Conservation (phyloP, 2,888 invertebrate species). For the Horisme vitalbata region DNA sequence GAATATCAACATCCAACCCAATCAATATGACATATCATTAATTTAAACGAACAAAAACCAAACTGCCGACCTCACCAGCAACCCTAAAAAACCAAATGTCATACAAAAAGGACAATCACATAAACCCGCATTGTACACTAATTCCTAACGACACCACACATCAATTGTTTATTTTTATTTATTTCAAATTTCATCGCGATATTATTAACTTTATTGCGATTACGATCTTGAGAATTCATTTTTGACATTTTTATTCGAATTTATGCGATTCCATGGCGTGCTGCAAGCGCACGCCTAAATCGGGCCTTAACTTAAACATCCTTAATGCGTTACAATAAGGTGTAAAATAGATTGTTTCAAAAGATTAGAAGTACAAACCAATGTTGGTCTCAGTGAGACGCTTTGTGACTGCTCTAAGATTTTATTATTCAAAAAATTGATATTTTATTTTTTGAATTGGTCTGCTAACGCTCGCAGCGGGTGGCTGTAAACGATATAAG, state of each 20-base stretch:
- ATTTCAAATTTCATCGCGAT: slow-evolving; percentile 77
- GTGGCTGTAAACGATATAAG: slow-evolving; percentile 44
- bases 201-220: slow-evolving; percentile 80
- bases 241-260: slow-evolving; percentile 81
- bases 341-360: slow-evolving; percentile 39
- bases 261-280: slow-evolving; percentile 68
- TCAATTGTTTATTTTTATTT: slow-evolving; percentile 74
- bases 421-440: slow-evolving; percentile 80
- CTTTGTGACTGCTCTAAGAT: slow-evolving; percentile 77
- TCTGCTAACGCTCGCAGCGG: slow-evolving; percentile 78
- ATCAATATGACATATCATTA: slow-evolving; percentile 31
- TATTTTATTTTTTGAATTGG: slow-evolving; percentile 77
- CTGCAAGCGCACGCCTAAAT: slow-evolving; percentile 42
- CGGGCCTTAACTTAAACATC: slow-evolving; percentile 18
- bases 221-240: slow-evolving; percentile 79
- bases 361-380: slow-evolving; percentile 35
- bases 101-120: slow-evolving; percentile 37
- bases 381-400: slow-evolving; percentile 55
- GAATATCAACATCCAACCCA: slow-evolving; percentile 24
- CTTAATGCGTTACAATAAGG: slow-evolving; percentile 50
- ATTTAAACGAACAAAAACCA: slow-evolving; percentile 27
- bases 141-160: slow-evolving; percentile 65
- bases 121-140: slow-evolving; percentile 62
- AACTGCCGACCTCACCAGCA: slow-evolving; percentile 23
- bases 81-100: slow-evolving; percentile 25